phyloP scores from a whole-genome alignment of 2,113 vertebrate species.

The Toxostoma redivivum region DNA sequence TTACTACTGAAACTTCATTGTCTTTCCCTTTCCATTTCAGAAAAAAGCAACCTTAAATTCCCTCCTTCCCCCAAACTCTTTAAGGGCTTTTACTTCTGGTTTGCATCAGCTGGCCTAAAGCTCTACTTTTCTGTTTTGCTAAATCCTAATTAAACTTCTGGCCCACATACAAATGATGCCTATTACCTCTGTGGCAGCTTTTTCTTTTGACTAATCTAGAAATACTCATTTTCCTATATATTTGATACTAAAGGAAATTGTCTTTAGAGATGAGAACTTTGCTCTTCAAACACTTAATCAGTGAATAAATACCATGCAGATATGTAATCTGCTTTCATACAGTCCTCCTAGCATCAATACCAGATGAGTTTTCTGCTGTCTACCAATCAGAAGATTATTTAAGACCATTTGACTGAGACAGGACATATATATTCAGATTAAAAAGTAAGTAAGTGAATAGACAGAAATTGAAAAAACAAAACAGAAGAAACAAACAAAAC shows the following conservation, averaged over 20 bases:
- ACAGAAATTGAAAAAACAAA: neutral
- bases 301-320: neutral
- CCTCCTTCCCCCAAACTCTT: fast-evolving
- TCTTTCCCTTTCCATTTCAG: neutral
- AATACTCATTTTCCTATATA: neutral
- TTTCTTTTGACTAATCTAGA: neutral
- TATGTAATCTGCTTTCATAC: neutral
- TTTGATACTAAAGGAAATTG: neutral
- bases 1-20: neutral
- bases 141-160: conserved; percentile 20
- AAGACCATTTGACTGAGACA: neutral
- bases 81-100: neutral
- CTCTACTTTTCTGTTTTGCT: neutral
- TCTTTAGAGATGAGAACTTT: neutral
- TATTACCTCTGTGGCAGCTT: neutral
- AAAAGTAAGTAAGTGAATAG: neutral
- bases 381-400: neutral
- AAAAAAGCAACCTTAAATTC: neutral
- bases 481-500: too few species aligned
- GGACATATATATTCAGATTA: neutral
- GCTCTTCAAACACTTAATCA: neutral
- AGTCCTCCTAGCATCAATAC: neutral
- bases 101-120: neutral
- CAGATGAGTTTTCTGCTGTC: neutral
- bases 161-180: neutral